Base-by-base conservation (phyloP, 2,797 vertebrate genomes). In the Miichthys miiuy region DNA sequence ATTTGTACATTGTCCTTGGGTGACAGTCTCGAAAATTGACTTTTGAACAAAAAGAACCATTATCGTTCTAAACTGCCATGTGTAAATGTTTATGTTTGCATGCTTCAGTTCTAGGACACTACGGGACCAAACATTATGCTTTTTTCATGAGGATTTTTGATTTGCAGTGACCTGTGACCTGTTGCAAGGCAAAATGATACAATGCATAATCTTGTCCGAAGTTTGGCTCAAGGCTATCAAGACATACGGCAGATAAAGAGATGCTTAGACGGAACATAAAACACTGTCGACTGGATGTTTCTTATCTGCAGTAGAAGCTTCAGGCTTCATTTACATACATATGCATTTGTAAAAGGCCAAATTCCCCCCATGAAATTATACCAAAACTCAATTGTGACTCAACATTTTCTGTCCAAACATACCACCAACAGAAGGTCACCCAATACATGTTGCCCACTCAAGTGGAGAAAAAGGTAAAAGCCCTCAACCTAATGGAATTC, bases 1-100 rank as follows among this genome's bases (percentile, higher is more conserved):
- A 81, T 82, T 76, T 82, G 55, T 69, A 12, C 67, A 44, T 58
- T 69, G 51, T 72, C 72, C 74, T 65, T 67, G 78, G 56, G 60
- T 72, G 69, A 75, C 25, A 5, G 75, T 64, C 44, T 67, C 72
- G 17, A 79, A 79, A 87, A 77, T 63, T 17, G 54, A 10, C 52
- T 78, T 77, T 74, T 68, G 25, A 67, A 68, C 41, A 68, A 42
- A 77, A 79, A 11, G 30, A 51, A 38, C 60, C 18, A 60, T 56
- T 68, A 51, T 13, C 23, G 47, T 56, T 7, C 27, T 68, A 30
- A 76, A 86, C 16, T 62, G 6, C 20, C 52, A 51, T 34, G 21
- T 47, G 30, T 4, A 72, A 47, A 71, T 58, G 4, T 69, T 51
- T 65, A 21, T 30, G 34, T 47, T 61, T 68, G 57, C 34, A 60